Base-by-base conservation (phyloP, 2,797 vertebrate genomes). In the Gymnodraco acuticeps region DNA sequence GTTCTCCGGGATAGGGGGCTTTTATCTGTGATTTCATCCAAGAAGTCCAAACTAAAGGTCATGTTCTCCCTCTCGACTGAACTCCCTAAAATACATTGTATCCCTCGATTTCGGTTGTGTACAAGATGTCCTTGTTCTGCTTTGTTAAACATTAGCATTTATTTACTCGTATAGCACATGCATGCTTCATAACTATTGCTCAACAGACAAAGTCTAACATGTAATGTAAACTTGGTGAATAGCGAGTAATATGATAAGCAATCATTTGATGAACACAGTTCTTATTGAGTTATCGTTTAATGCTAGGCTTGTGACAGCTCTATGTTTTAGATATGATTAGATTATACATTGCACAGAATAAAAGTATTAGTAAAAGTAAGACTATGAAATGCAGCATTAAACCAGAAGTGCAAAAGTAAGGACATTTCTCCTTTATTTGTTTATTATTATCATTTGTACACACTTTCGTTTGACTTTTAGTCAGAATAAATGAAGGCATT, bases 11-110 rank as follows among this genome's bases (percentile, higher is more conserved):
- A 71, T 51, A 56, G 60, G 50, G 20, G 47, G 64, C 55, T 8
- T 46, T 65, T 62, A 58, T 75, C 59, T 82, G n/a, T 76, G 70
- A 48, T 52, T 43, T 81, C 64, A 70, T 55, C 61, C 66, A 74
- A 56, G n/a, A 67, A 23, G 27, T 80, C 64, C 38, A 14, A 64
- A 63, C 61, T 53, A 46, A 38, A 73, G 27, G 60, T 71, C 54
- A 65, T 72, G 12, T 38, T 38, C 38, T 38, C 33, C 33, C 33
- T 38, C 33, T 38, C 9, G 33, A 38, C 6, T 38, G 8, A 38
- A 38, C 33, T 38, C 33, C 33, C 33, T 38, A 38, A 9, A 38
- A 38, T 16, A 46, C 17, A 77, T 58, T 52, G 43, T 53, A 41
- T 19, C 20, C 13, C 43, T 59, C 8, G 54, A 27, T 27, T 27